Evolutionary conservation across 2,888 invertebrate genomes (phyloP).

Genomic region (Plebejus anna): DNA sequence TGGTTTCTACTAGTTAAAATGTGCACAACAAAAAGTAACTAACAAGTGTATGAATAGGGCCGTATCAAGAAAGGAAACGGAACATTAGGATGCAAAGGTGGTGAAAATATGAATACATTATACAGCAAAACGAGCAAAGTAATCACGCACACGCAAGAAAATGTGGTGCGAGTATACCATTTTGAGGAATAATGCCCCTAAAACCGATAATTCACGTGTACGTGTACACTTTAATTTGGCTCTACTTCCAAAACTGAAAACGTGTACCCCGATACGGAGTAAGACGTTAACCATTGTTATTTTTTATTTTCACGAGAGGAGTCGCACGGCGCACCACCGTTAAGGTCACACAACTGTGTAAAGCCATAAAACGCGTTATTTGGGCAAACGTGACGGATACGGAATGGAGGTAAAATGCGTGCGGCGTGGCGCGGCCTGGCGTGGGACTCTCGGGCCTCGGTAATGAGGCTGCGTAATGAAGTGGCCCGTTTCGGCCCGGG

Average conservation of each 20-base stretch:
- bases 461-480: conserved; percentile 69
- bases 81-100: conserved; percentile 72
- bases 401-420: conserved; percentile 44
- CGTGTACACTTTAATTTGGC: conserved; percentile 66
- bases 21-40: neutral
- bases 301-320: conserved; percentile 31
- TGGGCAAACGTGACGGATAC: conserved; percentile 37
- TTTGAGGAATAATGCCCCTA: conserved; percentile 60
- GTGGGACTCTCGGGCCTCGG: conserved; percentile 35
- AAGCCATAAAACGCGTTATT: conserved; percentile 24
- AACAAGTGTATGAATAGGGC: conserved; percentile 29
- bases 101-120: conserved; percentile 78
- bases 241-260: conserved; percentile 52
- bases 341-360: conserved; percentile 26
- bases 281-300: conserved; percentile 2
- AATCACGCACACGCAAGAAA: conserved; percentile 76
- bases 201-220: conserved; percentile 71
- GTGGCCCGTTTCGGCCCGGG: conserved; percentile 62
- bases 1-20: neutral
- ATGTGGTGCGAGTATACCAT: conserved; percentile 54
- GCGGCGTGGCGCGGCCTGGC: conserved; percentile 43
- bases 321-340: conserved; percentile 14
- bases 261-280: neutral
- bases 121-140: conserved; percentile 60
- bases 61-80: conserved; percentile 51